phyloP scores from a whole-genome alignment of 2,797 vertebrate genomes.

The Arnoldichthys spilopterus region DNA sequence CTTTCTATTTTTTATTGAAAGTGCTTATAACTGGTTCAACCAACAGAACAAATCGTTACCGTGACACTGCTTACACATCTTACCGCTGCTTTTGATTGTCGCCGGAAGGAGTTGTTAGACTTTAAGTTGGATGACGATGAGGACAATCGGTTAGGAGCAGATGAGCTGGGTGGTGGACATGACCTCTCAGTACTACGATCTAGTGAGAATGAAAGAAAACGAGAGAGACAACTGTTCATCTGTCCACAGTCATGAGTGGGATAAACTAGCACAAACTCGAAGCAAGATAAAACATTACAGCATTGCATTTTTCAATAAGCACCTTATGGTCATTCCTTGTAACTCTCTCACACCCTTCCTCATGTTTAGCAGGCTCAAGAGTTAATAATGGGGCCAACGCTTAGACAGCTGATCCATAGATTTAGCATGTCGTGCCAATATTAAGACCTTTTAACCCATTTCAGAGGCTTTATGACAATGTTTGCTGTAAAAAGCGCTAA shows the following conservation, averaged over 20 bases:
- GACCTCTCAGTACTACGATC: conserved; percentile 83
- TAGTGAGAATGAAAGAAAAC: conserved; percentile 58
- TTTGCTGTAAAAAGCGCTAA: no score
- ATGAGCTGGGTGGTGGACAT: conserved; percentile 80
- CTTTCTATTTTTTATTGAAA: neutral
- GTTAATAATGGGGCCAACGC: no score
- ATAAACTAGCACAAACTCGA: neutral
- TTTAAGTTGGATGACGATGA: conserved; percentile 76
- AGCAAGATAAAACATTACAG: no score
- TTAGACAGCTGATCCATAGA: no score
- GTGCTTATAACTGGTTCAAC: no score
- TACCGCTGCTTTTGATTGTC: conserved; percentile 90
- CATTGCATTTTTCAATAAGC: no score
- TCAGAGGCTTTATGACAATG: no score
- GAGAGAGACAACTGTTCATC: neutral
- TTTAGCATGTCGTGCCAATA: no score
- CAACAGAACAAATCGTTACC: neutral
- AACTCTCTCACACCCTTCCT: no score
- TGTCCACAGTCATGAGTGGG: neutral
- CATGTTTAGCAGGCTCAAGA: no score
- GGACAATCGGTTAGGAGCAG: conserved; percentile 75
- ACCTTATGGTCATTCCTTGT: no score
- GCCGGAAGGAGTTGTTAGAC: conserved; percentile 78
- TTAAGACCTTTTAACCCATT: no score
- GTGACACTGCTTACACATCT: neutral